Evolutionary conservation across 2,888 invertebrate genomes (phyloP).

Genomic region (Syritta pipiens): DNA sequence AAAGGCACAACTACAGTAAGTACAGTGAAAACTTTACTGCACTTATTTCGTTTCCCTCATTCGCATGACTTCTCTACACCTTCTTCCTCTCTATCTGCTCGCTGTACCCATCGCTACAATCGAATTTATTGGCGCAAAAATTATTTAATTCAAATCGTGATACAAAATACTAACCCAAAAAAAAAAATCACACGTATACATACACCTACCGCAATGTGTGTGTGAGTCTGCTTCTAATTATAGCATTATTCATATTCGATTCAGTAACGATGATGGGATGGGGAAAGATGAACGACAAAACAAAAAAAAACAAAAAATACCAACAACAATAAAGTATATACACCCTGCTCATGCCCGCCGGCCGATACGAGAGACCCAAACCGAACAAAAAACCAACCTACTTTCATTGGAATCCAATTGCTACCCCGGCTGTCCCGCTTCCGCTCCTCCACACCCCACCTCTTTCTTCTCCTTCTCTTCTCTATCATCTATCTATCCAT

Average conservation of each 20-base stretch:
- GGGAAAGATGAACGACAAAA: background rate
- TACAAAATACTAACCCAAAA: background rate
- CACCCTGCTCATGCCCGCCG: background rate
- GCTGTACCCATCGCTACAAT: too few relatives aligned
- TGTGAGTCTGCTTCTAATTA: background rate
- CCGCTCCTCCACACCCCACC: background rate
- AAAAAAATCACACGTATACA: background rate
- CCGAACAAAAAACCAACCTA: constrained; percentile 19
- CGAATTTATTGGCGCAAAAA: background rate
- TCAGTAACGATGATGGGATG: background rate
- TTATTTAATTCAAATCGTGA: background rate
- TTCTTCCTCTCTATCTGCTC: too few relatives aligned
- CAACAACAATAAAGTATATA: too few relatives aligned
- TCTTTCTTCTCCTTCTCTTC: background rate
- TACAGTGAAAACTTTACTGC: too few relatives aligned
- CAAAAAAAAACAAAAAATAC: too few relatives aligned
- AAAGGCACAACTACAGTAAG: too few relatives aligned
- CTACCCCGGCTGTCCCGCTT: background rate
- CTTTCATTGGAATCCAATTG: constrained; percentile 38
- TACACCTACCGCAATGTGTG: background rate
- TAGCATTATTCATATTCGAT: constrained; percentile 22
- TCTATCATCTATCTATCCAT: background rate
- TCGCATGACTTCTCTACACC: background rate
- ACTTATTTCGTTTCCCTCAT: too few relatives aligned
- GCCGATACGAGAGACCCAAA: too few relatives aligned